These are phyloP conservation scores for Rhodinocichla rosea DNA, from an alignment of 2,113 vertebrate genomes.

Conservation along the genomic window DNA sequence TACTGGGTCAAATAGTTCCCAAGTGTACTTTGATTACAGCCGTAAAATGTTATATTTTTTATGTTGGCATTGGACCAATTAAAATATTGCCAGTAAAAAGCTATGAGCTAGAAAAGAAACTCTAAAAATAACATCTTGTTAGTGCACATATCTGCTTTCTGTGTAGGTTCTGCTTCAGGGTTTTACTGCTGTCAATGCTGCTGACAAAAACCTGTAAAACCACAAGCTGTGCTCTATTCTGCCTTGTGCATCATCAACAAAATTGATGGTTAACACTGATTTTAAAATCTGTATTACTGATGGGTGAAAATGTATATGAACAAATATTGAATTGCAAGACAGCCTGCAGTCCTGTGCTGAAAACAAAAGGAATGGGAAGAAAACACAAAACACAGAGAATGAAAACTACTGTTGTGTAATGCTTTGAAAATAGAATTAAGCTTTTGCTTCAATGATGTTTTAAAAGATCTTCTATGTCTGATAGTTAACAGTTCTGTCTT, in stretches of 20 bases:
- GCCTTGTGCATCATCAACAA: conserved; percentile 21
- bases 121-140: conserved; percentile 59
- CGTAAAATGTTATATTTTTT: conserved; percentile 5
- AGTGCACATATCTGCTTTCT: conserved; percentile 14
- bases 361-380: not conserved
- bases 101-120: conserved; percentile 19
- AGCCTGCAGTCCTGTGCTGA: not conserved
- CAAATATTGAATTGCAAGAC: not conserved
- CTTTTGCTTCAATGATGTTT: not conserved
- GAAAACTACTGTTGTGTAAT: not conserved
- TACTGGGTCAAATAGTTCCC: conserved; percentile 12
- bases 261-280: conserved; percentile 32
- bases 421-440: not conserved
- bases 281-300: conserved; percentile 11
- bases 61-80: conserved; percentile 33
- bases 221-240: conserved; percentile 46
- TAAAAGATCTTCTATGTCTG: not conserved
- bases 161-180: conserved; percentile 34
- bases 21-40: not conserved
- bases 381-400: not conserved
- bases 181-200: conserved; percentile 57
- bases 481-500: not conserved
- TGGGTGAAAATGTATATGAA: not conserved
- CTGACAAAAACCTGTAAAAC: conserved; percentile 55
- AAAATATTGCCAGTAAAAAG: conserved; percentile 47